Percentiles rank a stretch among this genome's conserved stretches.
These are phyloP conservation scores for Gisinianus flammeolus DNA, from an alignment of 2,888 invertebrate species.

Conservation along the genomic window DNA sequence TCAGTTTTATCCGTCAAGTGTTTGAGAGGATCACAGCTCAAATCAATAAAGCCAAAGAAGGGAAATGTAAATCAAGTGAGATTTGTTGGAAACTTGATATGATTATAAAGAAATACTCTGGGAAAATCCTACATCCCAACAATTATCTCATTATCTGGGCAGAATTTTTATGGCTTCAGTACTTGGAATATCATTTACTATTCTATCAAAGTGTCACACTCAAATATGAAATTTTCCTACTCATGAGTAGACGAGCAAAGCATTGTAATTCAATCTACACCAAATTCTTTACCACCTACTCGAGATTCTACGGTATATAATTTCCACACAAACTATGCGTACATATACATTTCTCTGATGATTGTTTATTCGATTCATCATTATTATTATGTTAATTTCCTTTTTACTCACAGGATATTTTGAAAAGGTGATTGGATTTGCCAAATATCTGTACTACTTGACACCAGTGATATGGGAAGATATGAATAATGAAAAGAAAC, in stretches of 20 bases:
- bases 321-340: neutral
- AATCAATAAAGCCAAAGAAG: slow-evolving; percentile 14
- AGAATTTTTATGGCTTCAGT: slow-evolving; percentile 36
- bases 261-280: slow-evolving; percentile 30
- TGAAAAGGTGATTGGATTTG: slow-evolving; percentile 24
- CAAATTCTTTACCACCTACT: slow-evolving; percentile 15
- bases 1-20: neutral
- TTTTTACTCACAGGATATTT: slow-evolving; percentile 24
- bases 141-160: slow-evolving; percentile 34
- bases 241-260: slow-evolving; percentile 24
- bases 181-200: slow-evolving; percentile 21
- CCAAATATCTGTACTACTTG: slow-evolving; percentile 28
- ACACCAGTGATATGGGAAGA: slow-evolving; percentile 12
- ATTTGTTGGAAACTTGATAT: slow-evolving; percentile 34
- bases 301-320: slow-evolving; percentile 33
- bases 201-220: neutral
- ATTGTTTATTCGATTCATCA: neutral
- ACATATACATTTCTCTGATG: neutral
- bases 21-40: slow-evolving; percentile 28
- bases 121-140: slow-evolving; percentile 27
- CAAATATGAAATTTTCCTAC: slow-evolving; percentile 14
- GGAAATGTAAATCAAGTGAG: slow-evolving; percentile 12
- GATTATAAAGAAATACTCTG: slow-evolving; percentile 28
- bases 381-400: neutral
- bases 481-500: slow-evolving; percentile 9